Percentiles rank a stretch among this genome's conserved stretches.
phyloP scores from a whole-genome alignment of 2,113 vertebrate genomes.

The Platichthys stellatus region DNA sequence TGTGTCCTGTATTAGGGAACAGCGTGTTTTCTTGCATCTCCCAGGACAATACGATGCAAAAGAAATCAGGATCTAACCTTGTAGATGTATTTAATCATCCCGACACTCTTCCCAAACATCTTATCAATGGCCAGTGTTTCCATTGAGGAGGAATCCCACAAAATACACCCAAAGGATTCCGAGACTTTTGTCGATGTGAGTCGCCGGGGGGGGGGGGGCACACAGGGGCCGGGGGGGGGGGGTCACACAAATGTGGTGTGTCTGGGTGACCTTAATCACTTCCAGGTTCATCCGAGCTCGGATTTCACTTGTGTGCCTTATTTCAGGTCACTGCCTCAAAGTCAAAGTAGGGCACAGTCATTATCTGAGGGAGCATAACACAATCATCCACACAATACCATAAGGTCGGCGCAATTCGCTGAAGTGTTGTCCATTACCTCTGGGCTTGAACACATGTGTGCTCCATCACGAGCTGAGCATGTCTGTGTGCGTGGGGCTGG shows the following conservation, averaged over 20 bases:
- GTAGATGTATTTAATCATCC: conserved; percentile 65
- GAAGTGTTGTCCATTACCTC: conserved; percentile 81
- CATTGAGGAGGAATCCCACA: conserved; percentile 66
- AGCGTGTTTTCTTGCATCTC: conserved; percentile 27
- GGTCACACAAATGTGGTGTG: conserved; percentile 82
- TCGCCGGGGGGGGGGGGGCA: conserved; percentile 74
- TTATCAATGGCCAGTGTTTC: conserved; percentile 66
- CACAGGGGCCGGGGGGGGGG: conserved; percentile 66
- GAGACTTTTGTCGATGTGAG: conserved; percentile 71
- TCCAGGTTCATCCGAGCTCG: conserved; percentile 79
- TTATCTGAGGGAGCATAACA: conserved; percentile 82
- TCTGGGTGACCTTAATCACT: conserved; percentile 84
- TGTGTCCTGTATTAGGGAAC: conserved; percentile 10
- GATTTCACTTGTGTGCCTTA: conserved; percentile 83
- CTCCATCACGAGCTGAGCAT: conserved; percentile 34
- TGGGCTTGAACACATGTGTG: conserved; percentile 68
- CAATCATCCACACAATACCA: conserved; percentile 85
- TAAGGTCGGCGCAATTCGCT: conserved; percentile 81
- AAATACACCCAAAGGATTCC: conserved; percentile 72
- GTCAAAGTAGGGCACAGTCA: conserved; percentile 84
- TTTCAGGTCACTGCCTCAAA: conserved; percentile 86
- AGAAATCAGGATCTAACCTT: conserved; percentile 33
- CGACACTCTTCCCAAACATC: conserved; percentile 35
- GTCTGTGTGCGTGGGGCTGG: conserved; percentile 47
- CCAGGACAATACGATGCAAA: conserved; percentile 33